Conservation (phyloP, 2,113 vertebrate genomes). For the Solea senegalensis region DNA sequence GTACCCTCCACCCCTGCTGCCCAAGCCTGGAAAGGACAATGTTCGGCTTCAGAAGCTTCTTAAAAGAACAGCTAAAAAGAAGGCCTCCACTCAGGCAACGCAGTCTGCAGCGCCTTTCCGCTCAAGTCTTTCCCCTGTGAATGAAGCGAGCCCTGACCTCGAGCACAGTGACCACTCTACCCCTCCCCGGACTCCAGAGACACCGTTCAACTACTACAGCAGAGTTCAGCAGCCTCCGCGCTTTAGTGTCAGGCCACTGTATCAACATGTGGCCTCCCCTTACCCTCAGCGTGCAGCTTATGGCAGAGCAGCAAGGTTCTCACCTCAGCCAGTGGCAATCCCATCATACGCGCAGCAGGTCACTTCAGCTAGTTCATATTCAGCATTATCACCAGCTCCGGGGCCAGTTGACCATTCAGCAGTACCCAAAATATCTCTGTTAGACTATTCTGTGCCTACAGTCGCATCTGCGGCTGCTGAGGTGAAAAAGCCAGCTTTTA, state of each 20-base stretch:
- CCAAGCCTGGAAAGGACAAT: conserved; percentile 93
- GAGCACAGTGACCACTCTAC: conserved; percentile 81
- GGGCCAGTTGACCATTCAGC: conserved; percentile 12
- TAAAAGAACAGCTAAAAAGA: conserved; percentile 87
- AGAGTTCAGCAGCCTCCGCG: conserved; percentile 32
- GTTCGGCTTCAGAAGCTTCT: conserved; percentile 87
- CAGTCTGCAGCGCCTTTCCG: conserved; percentile 79
- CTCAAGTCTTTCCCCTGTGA: conserved; percentile 91
- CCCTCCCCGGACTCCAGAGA: conserved; percentile 66
- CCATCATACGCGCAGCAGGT: conserved; percentile 56
- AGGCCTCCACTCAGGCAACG: conserved; percentile 49
- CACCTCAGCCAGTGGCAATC: conserved; percentile 63
- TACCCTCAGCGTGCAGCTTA: conserved; percentile 78
- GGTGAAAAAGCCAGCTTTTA: conserved; percentile 26
- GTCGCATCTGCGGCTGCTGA: conserved; percentile 23
- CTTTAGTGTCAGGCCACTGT: conserved; percentile 72
- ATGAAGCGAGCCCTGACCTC: conserved; percentile 89
- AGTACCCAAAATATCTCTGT: conserved; percentile 25
- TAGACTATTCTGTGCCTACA: conserved; percentile 17
- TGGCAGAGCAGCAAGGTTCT: conserved; percentile 69
- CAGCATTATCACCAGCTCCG: conserved; percentile 20
- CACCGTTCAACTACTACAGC: conserved; percentile 15
- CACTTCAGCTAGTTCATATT: conserved; percentile 36
- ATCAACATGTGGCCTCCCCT: conserved; percentile 80
- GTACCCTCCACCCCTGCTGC: conserved; percentile 86